phyloP scores from a whole-genome alignment of 2,113 vertebrate genomes.

The Melanostigma gelatinosum region DNA sequence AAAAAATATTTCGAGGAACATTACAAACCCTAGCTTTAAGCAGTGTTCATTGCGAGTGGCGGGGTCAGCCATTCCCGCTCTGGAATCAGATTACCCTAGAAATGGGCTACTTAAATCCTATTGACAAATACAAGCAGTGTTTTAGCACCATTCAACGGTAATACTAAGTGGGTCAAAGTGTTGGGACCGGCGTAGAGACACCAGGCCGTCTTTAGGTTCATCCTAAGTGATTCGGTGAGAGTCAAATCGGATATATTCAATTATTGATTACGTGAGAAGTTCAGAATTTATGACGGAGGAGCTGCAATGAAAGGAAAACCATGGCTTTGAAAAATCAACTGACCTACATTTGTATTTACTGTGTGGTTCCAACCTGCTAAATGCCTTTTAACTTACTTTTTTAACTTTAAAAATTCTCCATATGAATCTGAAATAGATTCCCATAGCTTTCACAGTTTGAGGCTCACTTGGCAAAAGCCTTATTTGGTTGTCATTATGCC shows the following conservation, averaged over 20 bases:
- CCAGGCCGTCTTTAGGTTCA: neutral
- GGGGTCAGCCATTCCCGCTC: neutral
- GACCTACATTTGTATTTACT: conserved; percentile 29
- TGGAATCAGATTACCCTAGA: conserved; percentile 4
- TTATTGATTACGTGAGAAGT: conserved; percentile 33
- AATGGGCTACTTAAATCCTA: neutral
- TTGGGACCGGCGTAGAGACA: neutral
- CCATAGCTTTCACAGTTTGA: neutral
- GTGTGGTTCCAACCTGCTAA: neutral
- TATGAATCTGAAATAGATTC: neutral
- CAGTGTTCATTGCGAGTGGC: too few relatives aligned
- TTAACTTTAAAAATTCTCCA: neutral
- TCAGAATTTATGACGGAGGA: conserved; percentile 37
- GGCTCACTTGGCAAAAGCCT: neutral
- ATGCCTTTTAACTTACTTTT: neutral
- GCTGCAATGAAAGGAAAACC: conserved; percentile 31
- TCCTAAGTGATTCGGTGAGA: conserved; percentile 22
- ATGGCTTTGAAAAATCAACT: conserved; percentile 23
- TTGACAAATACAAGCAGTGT: neutral
- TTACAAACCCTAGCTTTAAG: neutral
- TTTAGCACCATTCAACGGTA: neutral
- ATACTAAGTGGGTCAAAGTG: neutral
- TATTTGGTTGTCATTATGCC: conserved; percentile 20
- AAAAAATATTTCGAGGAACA: neutral
- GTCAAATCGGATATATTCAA: conserved; percentile 21